phyloP scores from a whole-genome alignment of 35 echinoderm and acorn worm genomes.

The Ptychodera flava region DNA sequence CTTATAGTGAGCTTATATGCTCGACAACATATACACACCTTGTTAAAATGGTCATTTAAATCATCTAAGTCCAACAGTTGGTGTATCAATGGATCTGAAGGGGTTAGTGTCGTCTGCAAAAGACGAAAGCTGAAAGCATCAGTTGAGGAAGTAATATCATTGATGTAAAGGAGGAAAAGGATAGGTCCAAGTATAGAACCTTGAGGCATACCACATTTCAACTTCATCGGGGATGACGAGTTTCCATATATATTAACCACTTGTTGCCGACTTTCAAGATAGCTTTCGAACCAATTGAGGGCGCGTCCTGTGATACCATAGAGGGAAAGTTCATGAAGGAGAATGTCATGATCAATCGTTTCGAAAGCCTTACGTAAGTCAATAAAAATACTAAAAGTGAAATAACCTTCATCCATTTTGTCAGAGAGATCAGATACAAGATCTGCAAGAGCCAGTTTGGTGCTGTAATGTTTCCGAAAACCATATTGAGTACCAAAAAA shows the following conservation, averaged over 20 bases:
- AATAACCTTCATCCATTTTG: conserved; percentile 6
- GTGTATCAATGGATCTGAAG: neutral
- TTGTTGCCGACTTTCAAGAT: conserved; percentile 27
- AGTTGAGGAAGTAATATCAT: conserved; percentile 21
- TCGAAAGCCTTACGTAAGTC: conserved; percentile 59
- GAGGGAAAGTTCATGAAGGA: conserved; percentile 30
- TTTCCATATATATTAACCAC: conserved; percentile 4
- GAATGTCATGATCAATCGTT: conserved; percentile 59
- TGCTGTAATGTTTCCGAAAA: conserved; percentile 9
- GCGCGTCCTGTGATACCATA: conserved; percentile 56
- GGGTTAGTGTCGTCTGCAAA: conserved; percentile 2
- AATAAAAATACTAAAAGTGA: conserved; percentile 27
- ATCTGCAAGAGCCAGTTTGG: conserved; percentile 27
- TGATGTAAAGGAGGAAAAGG: conserved; percentile 26
- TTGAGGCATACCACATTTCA: conserved; percentile 19
- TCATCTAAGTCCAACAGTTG: neutral
- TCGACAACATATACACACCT: conserved; percentile 12
- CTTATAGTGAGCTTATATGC: conserved; percentile 23
- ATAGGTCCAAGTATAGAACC: conserved; percentile 22
- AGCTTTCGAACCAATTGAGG: conserved; percentile 58
- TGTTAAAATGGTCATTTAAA: neutral
- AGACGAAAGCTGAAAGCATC: neutral
- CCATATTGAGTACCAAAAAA: conserved; percentile 32
- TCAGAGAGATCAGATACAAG: conserved; percentile 9
- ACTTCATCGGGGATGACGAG: neutral